Percentiles rank a stretch among this genome's conserved stretches.
These are phyloP conservation scores for Melanargia galathea DNA, from an alignment of 2,888 invertebrate species.

Conservation along the genomic window DNA sequence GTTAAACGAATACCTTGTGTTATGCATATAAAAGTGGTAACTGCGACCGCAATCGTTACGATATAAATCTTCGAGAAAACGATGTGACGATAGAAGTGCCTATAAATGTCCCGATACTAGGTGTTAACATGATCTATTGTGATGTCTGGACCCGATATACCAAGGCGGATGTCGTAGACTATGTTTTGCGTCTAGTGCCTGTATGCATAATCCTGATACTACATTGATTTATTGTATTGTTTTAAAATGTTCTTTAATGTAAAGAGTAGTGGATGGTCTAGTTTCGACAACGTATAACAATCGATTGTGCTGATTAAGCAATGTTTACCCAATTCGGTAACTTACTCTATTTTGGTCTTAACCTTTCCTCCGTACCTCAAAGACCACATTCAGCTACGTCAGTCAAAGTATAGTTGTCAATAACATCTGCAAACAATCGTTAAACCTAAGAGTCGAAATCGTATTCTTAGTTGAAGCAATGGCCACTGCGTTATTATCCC, in stretches of 20 bases:
- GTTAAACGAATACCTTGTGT: no score
- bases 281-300: not conserved
- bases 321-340: not conserved
- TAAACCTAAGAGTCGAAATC: no score
- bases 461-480: no score
- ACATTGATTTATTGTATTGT: not conserved
- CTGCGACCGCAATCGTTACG: not conserved
- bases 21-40: no score
- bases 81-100: slow-evolving; percentile 4
- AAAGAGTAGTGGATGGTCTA: no score
- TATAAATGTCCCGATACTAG: slow-evolving; percentile 11
- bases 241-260: not conserved
- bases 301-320: not conserved
- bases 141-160: slow-evolving; percentile 2
- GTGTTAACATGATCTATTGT: slow-evolving; percentile 13
- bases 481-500: no score
- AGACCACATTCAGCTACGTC: no score
- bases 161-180: not conserved
- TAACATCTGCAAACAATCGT: no score
- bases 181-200: slow-evolving; percentile 1
- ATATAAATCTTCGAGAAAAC: slow-evolving; percentile 9
- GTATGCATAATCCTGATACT: not conserved
- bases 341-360: no score
- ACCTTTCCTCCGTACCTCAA: no score
- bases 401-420: no score